Evolutionary conservation across 1,140 invertebrate genomes (phyloP).

Genomic region (Bombus terrestris): DNA sequence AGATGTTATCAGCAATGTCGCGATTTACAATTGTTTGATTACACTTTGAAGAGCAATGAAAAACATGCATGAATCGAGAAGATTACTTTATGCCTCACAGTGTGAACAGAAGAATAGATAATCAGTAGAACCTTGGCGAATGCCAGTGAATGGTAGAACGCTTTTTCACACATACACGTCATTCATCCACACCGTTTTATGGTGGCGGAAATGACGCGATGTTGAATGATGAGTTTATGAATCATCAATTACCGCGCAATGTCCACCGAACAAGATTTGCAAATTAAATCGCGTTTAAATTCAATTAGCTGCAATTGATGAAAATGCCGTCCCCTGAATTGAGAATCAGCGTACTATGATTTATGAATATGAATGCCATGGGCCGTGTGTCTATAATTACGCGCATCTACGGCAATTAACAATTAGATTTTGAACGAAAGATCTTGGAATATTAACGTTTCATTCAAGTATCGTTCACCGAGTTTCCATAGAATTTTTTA

Average conservation of each 20-base stretch:
- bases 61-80: neutral
- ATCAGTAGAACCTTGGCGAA: constrained; percentile 22
- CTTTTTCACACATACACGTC: constrained; percentile 11
- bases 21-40: too few relatives aligned
- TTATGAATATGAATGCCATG: neutral
- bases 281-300: neutral
- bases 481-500: neutral
- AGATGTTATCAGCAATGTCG: too few relatives aligned
- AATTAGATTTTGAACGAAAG: too few relatives aligned
- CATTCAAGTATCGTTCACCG: neutral
- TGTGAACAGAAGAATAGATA: neutral
- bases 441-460: neutral
- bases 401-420: too few relatives aligned
- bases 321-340: neutral
- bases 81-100: neutral
- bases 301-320: neutral
- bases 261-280: neutral
- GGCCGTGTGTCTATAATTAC: neutral
- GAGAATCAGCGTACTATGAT: neutral
- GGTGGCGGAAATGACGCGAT: constrained; percentile 4
- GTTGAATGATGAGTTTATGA: constrained; percentile 6
- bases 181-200: neutral
- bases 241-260: constrained; percentile 4
- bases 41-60: neutral
- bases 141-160: neutral